A percentile compares a stretch with the other conserved stretches of the same genome.
These are phyloP conservation scores for Dysdera silvatica DNA, from an alignment of 1,140 invertebrate genomes.

Conservation along the genomic window DNA sequence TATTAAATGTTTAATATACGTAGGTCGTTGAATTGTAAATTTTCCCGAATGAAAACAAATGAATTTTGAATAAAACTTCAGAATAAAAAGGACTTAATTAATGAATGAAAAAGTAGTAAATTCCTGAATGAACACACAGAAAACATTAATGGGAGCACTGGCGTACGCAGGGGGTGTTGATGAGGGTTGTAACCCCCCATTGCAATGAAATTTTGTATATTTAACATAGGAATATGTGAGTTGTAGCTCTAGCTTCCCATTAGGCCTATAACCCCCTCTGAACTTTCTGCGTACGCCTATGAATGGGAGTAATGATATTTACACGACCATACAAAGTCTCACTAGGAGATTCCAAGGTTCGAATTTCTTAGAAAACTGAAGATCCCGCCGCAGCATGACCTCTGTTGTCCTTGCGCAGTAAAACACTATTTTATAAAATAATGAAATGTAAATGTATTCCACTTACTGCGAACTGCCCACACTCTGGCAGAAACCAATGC, in stretches of 20 bases:
- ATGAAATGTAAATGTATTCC: not conserved
- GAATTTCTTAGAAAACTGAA: not conserved
- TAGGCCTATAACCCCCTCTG: too few relatives aligned
- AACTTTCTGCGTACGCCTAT: too few relatives aligned
- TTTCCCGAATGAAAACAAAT: not conserved
- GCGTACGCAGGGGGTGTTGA: too few relatives aligned
- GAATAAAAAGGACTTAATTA: too few relatives aligned
- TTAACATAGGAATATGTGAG: too few relatives aligned
- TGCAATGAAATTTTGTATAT: too few relatives aligned
- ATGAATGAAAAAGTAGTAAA: too few relatives aligned
- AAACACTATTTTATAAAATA: not conserved
- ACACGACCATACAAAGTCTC: not conserved
- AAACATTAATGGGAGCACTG: too few relatives aligned
- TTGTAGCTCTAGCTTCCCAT: too few relatives aligned
- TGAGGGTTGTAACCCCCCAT: too few relatives aligned
- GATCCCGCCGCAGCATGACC: not conserved
- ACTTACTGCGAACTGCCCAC: constrained; percentile 23
- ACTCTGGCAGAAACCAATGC: constrained; percentile 3
- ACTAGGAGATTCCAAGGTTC: not conserved
- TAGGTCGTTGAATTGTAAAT: not conserved
- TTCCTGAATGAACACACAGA: too few relatives aligned
- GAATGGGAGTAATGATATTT: not conserved
- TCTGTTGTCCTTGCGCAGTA: not conserved
- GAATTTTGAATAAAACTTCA: not conserved
- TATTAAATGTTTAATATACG: not conserved